Conservation (phyloP, 2,113 vertebrate species). For the Desmodus rotundus region DNA sequence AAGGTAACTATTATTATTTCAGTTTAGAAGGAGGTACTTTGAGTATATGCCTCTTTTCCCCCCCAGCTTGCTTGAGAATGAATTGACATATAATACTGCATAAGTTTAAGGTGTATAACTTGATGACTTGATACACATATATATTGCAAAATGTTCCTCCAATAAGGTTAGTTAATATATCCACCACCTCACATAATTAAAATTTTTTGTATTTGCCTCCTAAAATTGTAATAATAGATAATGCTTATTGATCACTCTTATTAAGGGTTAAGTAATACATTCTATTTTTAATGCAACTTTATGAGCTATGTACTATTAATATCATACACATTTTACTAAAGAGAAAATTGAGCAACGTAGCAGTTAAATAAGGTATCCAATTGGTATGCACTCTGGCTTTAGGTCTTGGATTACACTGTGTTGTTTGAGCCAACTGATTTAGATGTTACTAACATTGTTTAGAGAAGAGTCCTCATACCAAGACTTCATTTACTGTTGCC, state of each 20-base stretch:
- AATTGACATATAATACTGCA: not conserved
- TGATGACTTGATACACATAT: not conserved
- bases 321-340: not conserved
- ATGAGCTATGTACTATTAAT: not conserved
- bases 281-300: not conserved
- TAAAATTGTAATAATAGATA: constrained; percentile 10
- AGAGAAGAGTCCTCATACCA: not conserved
- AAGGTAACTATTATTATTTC: not conserved
- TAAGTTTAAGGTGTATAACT: not conserved
- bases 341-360: not conserved
- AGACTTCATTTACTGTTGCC: not conserved
- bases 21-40: not conserved
- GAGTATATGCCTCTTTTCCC: not conserved
- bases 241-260: not conserved
- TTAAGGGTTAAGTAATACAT: not conserved
- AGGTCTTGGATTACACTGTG: not conserved
- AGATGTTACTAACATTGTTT: not conserved
- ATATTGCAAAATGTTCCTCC: not conserved
- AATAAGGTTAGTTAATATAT: not conserved
- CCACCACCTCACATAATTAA: not conserved
- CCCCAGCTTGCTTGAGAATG: not conserved
- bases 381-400: not conserved
- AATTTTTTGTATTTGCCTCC: not conserved
- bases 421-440: not conserved
- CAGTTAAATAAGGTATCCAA: not conserved